phyloP scores from a whole-genome alignment of 1,140 invertebrate genomes.

The Mercenaria mercenaria region DNA sequence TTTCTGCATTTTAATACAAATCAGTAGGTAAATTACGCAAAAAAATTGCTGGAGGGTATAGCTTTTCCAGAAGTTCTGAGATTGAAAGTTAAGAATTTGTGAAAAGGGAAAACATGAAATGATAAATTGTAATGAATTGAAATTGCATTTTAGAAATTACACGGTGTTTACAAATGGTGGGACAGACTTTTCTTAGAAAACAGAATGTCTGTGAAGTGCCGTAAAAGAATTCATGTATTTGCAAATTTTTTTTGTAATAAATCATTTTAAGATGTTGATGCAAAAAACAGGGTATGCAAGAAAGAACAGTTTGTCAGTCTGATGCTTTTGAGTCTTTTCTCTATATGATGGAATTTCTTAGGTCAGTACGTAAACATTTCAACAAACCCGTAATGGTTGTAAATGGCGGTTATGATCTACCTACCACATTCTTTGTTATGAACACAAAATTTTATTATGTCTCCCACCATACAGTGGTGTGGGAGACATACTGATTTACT shows the following conservation, averaged over 20 bases:
- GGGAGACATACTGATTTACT: too few relatives aligned
- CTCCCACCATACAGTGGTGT: too few relatives aligned
- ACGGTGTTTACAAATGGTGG: not conserved
- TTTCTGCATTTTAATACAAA: conserved; percentile 54
- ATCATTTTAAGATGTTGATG: not conserved
- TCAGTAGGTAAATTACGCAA: conserved; percentile 50
- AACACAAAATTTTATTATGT: too few relatives aligned
- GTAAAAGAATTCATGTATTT: not conserved
- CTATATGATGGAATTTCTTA: too few relatives aligned
- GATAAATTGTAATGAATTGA: conserved; percentile 2
- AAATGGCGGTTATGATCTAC: too few relatives aligned
- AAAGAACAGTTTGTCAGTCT: too few relatives aligned
- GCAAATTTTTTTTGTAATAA: not conserved
- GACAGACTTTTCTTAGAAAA: not conserved
- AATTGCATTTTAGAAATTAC: not conserved
- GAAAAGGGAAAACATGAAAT: not conserved
- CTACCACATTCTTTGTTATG: too few relatives aligned
- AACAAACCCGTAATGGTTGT: too few relatives aligned
- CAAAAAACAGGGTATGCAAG: too few relatives aligned
- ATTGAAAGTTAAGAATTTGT: conserved; percentile 4
- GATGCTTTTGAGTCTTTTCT: too few relatives aligned
- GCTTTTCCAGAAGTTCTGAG: conserved; percentile 33
- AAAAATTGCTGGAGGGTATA: conserved; percentile 27
- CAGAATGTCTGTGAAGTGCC: not conserved
- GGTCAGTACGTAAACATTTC: too few relatives aligned